Percentiles rank a stretch among this genome's conserved stretches.
Evolutionary conservation across 2,797 vertebrate species (phyloP).

Genomic region (Semaprochilodus insignis): DNA sequence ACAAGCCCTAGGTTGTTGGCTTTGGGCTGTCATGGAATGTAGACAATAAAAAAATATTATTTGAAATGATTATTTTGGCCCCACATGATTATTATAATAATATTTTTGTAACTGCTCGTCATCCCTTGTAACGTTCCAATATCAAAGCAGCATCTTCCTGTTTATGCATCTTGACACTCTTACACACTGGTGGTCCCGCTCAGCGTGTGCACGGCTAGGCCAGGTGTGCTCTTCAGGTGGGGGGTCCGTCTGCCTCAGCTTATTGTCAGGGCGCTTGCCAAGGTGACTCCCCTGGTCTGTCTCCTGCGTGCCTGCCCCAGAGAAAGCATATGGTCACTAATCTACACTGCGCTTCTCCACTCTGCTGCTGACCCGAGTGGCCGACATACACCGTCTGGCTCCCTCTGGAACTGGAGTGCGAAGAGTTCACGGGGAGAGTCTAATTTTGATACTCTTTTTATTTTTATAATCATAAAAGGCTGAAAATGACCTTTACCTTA

Average conservation of each 20-base stretch:
- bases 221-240: conserved; percentile 31
- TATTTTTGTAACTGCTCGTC: no score
- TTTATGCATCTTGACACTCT: no score
- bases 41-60: no score
- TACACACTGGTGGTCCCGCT: no score
- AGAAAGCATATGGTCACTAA: conserved; percentile 53
- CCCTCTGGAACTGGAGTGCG: conserved; percentile 21
- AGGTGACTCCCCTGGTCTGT: conserved; percentile 44
- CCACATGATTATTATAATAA: no score
- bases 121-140: no score
- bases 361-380: conserved; percentile 1
- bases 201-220: not conserved
- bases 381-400: conserved; percentile 19
- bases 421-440: no score
- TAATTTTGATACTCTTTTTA: no score
- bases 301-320: conserved; percentile 30
- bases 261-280: conserved; percentile 7
- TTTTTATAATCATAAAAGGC: not conserved
- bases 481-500: not conserved
- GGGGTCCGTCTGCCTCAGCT: not conserved
- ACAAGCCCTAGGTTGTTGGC: no score
- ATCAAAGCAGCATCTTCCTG: no score
- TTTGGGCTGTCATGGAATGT: no score
- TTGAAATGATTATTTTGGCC: no score
- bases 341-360: conserved; percentile 32